Evolutionary conservation across 1,140 invertebrate genomes (phyloP).

Genomic region (Calliphora vicina): DNA sequence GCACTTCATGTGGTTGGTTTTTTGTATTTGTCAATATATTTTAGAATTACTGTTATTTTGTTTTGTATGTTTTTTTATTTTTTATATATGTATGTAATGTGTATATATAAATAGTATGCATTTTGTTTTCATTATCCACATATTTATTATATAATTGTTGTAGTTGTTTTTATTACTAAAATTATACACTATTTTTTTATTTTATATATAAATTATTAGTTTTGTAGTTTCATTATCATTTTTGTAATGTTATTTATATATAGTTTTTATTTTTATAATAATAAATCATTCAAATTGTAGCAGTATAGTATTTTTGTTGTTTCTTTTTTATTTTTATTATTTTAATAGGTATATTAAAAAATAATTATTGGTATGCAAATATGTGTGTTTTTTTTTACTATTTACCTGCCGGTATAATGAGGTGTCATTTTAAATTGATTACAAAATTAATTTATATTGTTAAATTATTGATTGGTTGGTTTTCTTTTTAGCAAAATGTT

Average conservation of each 20-base stretch:
- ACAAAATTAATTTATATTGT: not conserved
- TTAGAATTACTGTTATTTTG: not conserved
- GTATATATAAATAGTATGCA: constrained; percentile 14
- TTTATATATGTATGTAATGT: not conserved
- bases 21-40: constrained; percentile 19
- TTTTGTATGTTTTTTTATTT: not conserved
- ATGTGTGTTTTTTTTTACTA: not conserved
- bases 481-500: not conserved
- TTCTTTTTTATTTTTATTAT: not conserved
- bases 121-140: not conserved
- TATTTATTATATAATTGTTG: not conserved
- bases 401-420: constrained; percentile 33
- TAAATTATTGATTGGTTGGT: not conserved
- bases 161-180: constrained; percentile 2
- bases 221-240: not conserved
- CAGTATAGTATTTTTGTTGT: constrained; percentile 3
- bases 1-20: constrained; percentile 9
- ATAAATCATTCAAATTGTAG: constrained; percentile 7
- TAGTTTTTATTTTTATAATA: not conserved
- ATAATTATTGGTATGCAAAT: constrained; percentile 34
- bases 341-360: constrained; percentile 8
- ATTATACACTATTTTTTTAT: constrained; percentile 23
- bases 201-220: constrained; percentile 29
- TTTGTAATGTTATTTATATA: not conserved
- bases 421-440: constrained; percentile 29